phyloP scores from a whole-genome alignment of 2,113 vertebrate genomes.

The Pholis gunnellus region DNA sequence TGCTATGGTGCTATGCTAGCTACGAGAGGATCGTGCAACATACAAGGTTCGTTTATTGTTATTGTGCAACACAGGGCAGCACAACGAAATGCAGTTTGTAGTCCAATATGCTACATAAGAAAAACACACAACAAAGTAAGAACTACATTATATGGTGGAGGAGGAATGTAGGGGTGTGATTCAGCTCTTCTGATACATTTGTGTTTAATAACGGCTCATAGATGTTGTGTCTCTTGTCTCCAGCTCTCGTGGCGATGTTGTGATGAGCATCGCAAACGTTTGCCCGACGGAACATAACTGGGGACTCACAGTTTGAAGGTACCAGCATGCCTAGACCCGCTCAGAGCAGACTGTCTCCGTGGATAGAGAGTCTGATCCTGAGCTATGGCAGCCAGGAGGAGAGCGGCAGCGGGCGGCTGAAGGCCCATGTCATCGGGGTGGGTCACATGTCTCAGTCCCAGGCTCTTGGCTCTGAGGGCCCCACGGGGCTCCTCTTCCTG shows the following conservation, averaged over 20 bases:
- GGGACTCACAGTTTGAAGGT: neutral
- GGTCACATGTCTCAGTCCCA: constrained; percentile 64
- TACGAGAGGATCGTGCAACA: neutral
- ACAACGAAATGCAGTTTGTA: neutral
- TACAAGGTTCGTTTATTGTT: neutral
- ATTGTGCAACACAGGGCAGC: neutral
- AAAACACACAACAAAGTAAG: neutral
- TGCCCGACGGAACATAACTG: neutral
- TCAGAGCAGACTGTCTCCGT: constrained; percentile 42
- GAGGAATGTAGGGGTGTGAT: neutral
- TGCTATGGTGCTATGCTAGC: neutral
- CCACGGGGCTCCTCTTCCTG: constrained; percentile 60
- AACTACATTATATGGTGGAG: neutral
- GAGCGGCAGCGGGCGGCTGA: constrained; percentile 20
- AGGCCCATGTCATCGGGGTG: constrained; percentile 66
- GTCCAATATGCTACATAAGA: neutral
- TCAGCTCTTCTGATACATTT: neutral
- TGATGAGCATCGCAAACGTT: neutral
- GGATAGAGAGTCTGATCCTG: constrained; percentile 70
- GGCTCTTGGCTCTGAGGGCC: constrained; percentile 19
- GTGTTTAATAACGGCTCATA: neutral
- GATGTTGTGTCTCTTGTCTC: accelerated
- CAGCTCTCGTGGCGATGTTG: neutral
- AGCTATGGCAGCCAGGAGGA: constrained; percentile 23
- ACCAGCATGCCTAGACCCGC: constrained; percentile 19